Base-by-base conservation (phyloP, 2,888 invertebrate species). In the Drosophila koepferae region DNA sequence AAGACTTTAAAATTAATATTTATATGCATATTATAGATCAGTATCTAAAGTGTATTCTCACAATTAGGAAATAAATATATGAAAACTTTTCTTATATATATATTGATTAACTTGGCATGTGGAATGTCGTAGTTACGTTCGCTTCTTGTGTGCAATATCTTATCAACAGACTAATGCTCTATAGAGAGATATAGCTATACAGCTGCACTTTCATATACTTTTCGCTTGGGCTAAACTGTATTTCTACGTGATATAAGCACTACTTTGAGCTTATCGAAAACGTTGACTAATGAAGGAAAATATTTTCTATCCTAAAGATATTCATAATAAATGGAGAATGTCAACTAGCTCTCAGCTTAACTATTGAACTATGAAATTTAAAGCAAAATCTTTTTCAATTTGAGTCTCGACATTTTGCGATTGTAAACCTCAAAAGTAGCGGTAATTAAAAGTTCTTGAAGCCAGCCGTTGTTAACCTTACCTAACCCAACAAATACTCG, bases 341-440 rank as follows among this genome's bases (percentile, higher is more conserved):
- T 2, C n/a, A 6, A 28, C 3, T 48, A 6, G 12, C 44, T 20
- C 20, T 44, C 12, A 20, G n/a, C 0, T n/a, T 34, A 7, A 12
- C 12, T 12, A 12, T 18, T 3, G 6, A 18, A 34, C 18, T 34
- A 34, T 34, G 34, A 0, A 36, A 51, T 36, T 36, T 8, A 14
- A 51, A 23, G 40, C 31, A 46, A 40, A 43, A 51, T 51, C 49
- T 34, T n/a, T 68, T 68, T 67, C 68, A 67, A 51, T 51, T 67
- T 23, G 51, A 18, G 8, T 41, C 41, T 31, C 28, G 18, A 1
- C 55, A 55, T 18, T 18, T 51, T 10, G n/a, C 20, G 63, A 18
- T 6, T 3, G 1, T 18, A 20, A 36, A 55, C 36, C 38, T 49
- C 31, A 48, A 59, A 20, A 20, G 28, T 31, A 5, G 43, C 46